These are phyloP conservation scores for Calameuta idolon DNA, from an alignment of 2,888 invertebrate genomes.

Conservation along the genomic window DNA sequence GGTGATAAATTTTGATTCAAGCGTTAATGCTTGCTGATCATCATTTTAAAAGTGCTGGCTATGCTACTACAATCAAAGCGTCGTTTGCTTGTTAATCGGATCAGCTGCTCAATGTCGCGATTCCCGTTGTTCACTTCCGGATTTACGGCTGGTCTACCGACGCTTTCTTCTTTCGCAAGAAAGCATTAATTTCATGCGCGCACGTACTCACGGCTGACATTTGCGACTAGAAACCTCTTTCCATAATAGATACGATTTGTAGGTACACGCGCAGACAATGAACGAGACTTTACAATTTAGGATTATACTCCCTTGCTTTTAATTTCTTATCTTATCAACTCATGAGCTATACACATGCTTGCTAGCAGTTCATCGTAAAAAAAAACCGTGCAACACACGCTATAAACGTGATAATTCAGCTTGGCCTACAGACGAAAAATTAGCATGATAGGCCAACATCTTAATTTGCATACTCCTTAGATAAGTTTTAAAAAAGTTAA, in stretches of 20 bases:
- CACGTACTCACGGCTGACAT: not conserved
- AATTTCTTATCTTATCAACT: not conserved
- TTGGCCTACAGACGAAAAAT: not conserved
- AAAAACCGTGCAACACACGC: not conserved
- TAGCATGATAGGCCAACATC: too few species aligned
- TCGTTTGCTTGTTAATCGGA: conserved; percentile 10
- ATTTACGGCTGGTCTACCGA: conserved; percentile 13
- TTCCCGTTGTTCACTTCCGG: conserved; percentile 28
- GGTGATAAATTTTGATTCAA: not conserved
- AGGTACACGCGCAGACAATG: not conserved
- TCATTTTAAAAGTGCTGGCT: not conserved
- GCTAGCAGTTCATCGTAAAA: too few species aligned
- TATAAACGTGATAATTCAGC: not conserved
- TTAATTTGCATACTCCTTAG: not conserved
- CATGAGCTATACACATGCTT: not conserved
- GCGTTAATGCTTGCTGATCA: not conserved
- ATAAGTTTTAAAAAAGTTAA: too few species aligned
- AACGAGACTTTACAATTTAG: not conserved
- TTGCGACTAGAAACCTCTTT: conserved; percentile 11
- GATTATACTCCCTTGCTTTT: not conserved
- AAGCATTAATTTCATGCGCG: conserved; percentile 16
- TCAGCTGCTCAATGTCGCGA: conserved; percentile 32
- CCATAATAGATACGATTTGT: not conserved
- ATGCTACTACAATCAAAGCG: not conserved
- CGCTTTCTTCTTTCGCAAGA: conserved; percentile 33